Evolutionary conservation across 2,888 invertebrate genomes (phyloP).

Genomic region (Drosophila kambysellisi): DNA sequence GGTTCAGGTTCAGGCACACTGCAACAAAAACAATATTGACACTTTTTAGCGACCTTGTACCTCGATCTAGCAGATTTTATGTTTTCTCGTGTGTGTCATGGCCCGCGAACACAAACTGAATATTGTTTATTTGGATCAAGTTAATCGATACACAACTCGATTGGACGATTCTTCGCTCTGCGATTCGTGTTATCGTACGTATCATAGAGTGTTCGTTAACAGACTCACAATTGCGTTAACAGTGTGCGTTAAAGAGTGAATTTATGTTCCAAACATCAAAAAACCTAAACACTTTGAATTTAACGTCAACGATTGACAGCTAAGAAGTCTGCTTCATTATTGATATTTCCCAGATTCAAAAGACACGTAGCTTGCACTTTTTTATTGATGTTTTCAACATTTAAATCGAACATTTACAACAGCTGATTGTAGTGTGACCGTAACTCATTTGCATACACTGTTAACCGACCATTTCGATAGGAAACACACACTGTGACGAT

Average conservation of each 20-base stretch:
- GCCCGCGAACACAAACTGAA: constrained; percentile 38
- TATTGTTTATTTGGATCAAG: constrained; percentile 51
- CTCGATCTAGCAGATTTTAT: constrained; percentile 42
- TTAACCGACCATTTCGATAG: constrained; percentile 18
- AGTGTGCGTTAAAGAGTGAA: constrained; percentile 1
- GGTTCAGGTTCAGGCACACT: constrained; percentile 53
- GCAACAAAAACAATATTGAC: constrained; percentile 27
- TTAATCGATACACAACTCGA: constrained; percentile 40
- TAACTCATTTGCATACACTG: constrained; percentile 5
- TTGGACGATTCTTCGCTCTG: not conserved
- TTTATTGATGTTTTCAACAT: constrained; percentile 14
- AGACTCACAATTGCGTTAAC: constrained; percentile 20
- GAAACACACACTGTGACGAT: constrained; percentile 8
- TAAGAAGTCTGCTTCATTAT: not conserved
- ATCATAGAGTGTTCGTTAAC: not conserved
- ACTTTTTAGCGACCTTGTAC: constrained; percentile 42
- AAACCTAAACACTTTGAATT: not conserved
- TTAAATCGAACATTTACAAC: not conserved
- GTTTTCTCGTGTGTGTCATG: constrained; percentile 24
- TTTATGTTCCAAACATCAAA: not conserved
- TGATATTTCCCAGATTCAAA: not conserved
- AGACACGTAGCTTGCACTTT: not conserved
- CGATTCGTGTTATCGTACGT: constrained; percentile 7
- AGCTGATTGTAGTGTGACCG: constrained; percentile 19
- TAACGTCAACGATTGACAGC: not conserved